These are phyloP conservation scores for Threskiornis aethiopicus DNA, from an alignment of 2,797 vertebrate genomes.

Conservation along the genomic window DNA sequence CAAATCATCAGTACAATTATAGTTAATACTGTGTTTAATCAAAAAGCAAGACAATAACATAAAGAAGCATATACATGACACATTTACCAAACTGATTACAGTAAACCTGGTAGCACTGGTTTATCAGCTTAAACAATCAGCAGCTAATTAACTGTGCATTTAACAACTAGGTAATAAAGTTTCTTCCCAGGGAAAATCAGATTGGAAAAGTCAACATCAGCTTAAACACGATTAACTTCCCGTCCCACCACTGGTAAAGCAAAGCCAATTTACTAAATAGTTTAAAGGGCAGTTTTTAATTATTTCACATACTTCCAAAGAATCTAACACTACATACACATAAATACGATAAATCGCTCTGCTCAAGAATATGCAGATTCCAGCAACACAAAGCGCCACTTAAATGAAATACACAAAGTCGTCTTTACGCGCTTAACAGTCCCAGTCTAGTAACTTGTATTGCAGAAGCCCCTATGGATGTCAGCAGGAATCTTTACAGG, in stretches of 20 bases:
- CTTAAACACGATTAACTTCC: slow-evolving; percentile 54
- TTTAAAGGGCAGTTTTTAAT: slow-evolving; percentile 40
- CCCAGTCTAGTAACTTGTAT: background rate
- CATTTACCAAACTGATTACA: background rate
- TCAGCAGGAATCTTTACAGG: background rate
- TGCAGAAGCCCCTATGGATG: background rate
- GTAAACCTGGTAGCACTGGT: slow-evolving; percentile 2
- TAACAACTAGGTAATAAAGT: slow-evolving; percentile 38
- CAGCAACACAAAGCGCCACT: background rate
- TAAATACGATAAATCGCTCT: background rate
- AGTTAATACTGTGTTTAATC: background rate
- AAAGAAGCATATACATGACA: background rate
- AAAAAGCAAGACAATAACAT: background rate
- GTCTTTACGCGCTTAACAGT: background rate
- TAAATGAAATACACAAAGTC: background rate
- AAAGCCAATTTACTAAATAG: slow-evolving; percentile 57
- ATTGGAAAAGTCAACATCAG: slow-evolving; percentile 61
- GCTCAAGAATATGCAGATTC: background rate
- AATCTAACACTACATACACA: background rate
- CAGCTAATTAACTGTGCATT: slow-evolving; percentile 45
- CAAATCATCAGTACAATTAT: rapidly evolving
- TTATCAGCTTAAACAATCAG: slow-evolving; percentile 59
- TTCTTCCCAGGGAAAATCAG: slow-evolving; percentile 54
- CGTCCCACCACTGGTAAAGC: slow-evolving; percentile 1
- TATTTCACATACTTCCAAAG: background rate